phyloP scores from a whole-genome alignment of 2,797 vertebrate genomes.

The Galago senegalensis region DNA sequence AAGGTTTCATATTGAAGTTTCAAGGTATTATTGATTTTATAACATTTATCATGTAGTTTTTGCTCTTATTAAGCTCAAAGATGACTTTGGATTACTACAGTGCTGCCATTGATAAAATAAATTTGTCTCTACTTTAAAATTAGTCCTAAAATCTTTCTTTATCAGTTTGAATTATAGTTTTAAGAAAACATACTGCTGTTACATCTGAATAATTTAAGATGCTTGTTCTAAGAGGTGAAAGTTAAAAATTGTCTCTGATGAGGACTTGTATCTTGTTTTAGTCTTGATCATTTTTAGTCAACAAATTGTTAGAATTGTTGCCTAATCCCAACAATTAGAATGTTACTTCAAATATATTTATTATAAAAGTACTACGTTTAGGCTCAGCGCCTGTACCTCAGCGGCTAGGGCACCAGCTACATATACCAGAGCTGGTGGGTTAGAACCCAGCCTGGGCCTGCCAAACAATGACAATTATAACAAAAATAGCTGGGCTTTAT shows the following conservation, averaged over 20 bases:
- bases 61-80: background rate
- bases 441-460: too few species aligned
- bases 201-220: background rate
- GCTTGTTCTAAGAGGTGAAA: slow-evolving; percentile 27
- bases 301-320: too few species aligned
- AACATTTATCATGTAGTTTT: slow-evolving; percentile 24
- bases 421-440: too few species aligned
- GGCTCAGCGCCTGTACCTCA: too few species aligned
- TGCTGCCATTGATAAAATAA: slow-evolving; percentile 7
- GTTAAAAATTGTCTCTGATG: background rate
- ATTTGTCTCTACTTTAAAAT: slow-evolving; percentile 33
- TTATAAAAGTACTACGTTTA: background rate
- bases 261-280: background rate
- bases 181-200: background rate
- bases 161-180: slow-evolving; percentile 37
- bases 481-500: too few species aligned
- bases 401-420: too few species aligned
- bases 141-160: slow-evolving; percentile 27
- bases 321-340: background rate
- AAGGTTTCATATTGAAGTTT: slow-evolving; percentile 39
- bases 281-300: slow-evolving; percentile 40
- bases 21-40: slow-evolving; percentile 41
- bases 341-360: background rate
- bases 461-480: too few species aligned
- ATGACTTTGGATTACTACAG: slow-evolving; percentile 8